Percentiles rank a stretch among this genome's conserved stretches.
These are phyloP conservation scores for Lineus longissimus DNA, from an alignment of 1,140 invertebrate genomes.

Conservation along the genomic window DNA sequence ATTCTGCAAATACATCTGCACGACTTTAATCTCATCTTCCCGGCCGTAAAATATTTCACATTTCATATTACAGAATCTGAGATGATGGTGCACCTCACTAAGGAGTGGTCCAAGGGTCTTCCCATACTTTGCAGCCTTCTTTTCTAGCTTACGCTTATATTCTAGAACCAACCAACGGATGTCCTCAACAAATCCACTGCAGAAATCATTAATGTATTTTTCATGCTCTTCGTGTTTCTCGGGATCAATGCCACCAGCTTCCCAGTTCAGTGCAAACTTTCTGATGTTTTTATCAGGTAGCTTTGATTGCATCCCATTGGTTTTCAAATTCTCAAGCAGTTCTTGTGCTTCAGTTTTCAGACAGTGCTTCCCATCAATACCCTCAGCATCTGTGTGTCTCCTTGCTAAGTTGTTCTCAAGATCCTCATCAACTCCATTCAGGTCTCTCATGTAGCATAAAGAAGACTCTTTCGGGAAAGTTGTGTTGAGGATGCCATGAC, in stretches of 20 bases:
- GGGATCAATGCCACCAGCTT: constrained; percentile 28
- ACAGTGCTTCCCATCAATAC: too few species aligned
- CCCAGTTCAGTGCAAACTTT: constrained; percentile 20
- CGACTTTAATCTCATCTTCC: constrained; percentile 21
- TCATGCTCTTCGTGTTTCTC: constrained; percentile 22
- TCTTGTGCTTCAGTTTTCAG: constrained; percentile 15
- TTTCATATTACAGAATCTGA: constrained; percentile 89
- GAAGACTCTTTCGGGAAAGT: constrained; percentile 18
- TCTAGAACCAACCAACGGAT: constrained; percentile 27
- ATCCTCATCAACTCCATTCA: constrained; percentile 18
- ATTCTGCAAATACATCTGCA: constrained; percentile 27
- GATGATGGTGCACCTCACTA: constrained; percentile 84
- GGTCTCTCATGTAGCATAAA: constrained; percentile 26
- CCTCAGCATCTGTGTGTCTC: too few species aligned
- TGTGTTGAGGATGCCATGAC: constrained; percentile 24
- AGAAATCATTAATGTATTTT: constrained; percentile 34
- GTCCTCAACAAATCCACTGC: constrained; percentile 28
- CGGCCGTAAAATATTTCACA: constrained; percentile 31
- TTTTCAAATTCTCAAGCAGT: constrained; percentile 14
- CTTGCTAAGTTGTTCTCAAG: neutral
- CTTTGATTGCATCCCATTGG: constrained; percentile 15
- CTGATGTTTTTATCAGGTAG: constrained; percentile 16
- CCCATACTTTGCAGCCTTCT: constrained; percentile 38
- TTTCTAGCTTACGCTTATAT: constrained; percentile 18
- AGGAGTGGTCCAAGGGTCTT: too few species aligned